Evolutionary conservation across 2,113 vertebrate species (phyloP), one percentile per base, ranked within the genome.

Genomic region (Antechinus flavipes): DNA sequence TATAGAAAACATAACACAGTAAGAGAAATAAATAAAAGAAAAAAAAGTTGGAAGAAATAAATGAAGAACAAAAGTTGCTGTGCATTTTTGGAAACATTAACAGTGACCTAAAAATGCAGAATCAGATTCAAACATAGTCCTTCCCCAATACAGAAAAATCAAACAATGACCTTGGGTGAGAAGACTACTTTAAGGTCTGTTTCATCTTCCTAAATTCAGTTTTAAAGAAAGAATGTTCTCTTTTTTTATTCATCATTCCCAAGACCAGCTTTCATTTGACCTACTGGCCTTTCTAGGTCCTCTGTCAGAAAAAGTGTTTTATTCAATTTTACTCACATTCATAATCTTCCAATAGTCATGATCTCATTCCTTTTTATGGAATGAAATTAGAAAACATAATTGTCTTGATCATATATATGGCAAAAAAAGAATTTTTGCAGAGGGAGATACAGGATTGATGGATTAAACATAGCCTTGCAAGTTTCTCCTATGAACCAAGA

Each of bases 31-130:
- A 54, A 93, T 92, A 26, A 91, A 55, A 94, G 94, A 12, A 2
- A 61, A 61, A 61, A 61, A 68, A 35, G 11, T 2, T 14, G 27
- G 30, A 3, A 12, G 3, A 68, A 35, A 11, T 35, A 14, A 95
- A 94, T 94, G 35, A 96, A 76, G 68, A 94, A 93, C 94, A 55
- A 54, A 92, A 84, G 27, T 53, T 93, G 19, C 4, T 96, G 94
- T 95, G 49, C 49, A 94, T 94, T 96, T 95, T 54, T 91, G 91
- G 54, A 68, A 68, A 3, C 30, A 94, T 27, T 49, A 93, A 8
- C 46, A 94, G 52, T 93, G 19, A 96, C 1, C 42, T 96, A 90
- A 94, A 91, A 24, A 58, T 54, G 95, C 53, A 93, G 3, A 96
- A 27, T 12, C 1, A 94, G 4, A 94, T 93, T 90, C 68, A 95